Percentiles rank a stretch among this genome's conserved stretches.
Conservation (phyloP, 35 echinoderm and acorn worm genomes). For the Heliocidaris tuberculata region DNA sequence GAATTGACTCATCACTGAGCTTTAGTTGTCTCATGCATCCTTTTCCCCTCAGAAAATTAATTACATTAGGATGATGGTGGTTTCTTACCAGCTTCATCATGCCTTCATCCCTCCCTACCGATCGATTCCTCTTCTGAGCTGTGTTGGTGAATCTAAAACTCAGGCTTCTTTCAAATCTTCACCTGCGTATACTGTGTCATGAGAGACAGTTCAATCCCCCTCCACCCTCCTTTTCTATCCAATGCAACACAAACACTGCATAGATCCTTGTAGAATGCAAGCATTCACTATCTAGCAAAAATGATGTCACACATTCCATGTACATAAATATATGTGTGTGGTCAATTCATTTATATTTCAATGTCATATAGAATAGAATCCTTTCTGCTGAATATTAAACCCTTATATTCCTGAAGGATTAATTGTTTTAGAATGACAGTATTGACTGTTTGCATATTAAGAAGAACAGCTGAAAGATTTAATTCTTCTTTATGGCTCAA, state of each 20-base stretch:
- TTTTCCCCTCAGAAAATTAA: neutral
- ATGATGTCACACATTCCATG: no score
- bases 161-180: neutral
- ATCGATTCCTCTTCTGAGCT: neutral
- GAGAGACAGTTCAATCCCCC: neutral
- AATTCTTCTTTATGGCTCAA: no score
- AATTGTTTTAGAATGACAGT: no score
- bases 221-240: no score
- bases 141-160: neutral
- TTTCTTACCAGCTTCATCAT: neutral
- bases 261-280: neutral
- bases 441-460: no score
- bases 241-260: neutral
- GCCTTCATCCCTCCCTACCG: neutral
- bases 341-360: no score
- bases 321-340: no score
- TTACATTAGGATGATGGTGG: constrained; percentile 6
- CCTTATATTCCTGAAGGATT: no score
- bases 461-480: no score
- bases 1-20: neutral
- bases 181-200: neutral
- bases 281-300: neutral
- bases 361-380: no score
- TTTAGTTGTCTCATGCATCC: neutral
- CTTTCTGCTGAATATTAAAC: no score